Evolutionary conservation across 2,113 vertebrate genomes (phyloP), one percentile per base, ranked within the genome.

Genomic region (Hippopotamus amphibius): DNA sequence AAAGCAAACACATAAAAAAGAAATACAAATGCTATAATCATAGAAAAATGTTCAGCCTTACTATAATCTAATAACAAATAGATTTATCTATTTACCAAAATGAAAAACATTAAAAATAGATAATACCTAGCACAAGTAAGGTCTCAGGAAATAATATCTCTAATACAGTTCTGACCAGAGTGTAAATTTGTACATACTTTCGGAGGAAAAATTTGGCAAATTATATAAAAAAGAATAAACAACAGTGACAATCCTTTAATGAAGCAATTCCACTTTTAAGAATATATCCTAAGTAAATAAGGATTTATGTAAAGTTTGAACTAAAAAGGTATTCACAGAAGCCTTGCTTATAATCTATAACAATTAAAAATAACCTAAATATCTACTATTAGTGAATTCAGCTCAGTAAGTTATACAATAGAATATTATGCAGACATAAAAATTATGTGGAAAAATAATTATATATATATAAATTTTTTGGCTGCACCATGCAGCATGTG

Each of bases 121-220:
- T 57, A 76, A 82, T 68, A 90, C 28, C 24, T 28, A 68, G 63
- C 48, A 68, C 69, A 77, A 95, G 79, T 9, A 55, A 65, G 33
- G 10, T 69, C 41, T 95, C 43, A n/a, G 63, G 53, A 86, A 91
- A 91, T 90, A 85, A 79, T 63, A 69, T 71, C 33, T 53, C 43
- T 69, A 95, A 65, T 68, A 48, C 12, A 53, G 19, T 55, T 86
- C 37, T 46, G 72, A 91, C 63, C 43, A 91, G 61, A 79, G 26
- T 57, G 1, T 50, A 85, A 69, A 41, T 71, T 71, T 61, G 65
- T 71, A 63, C 17, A 82, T 2, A 71, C 14, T n/a, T 86, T 86
- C 80, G 79, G n/a, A 71, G 79, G 63, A 85, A 93, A 85, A 84
- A 57, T 30, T 69, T 63, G 65, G 41, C 30, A 74, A 97, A 65